A percentile compares a stretch with the other conserved stretches of the same genome.
Evolutionary conservation across 37 sponge, comb jelly and placozoan species (phyloP).

Genomic region (Halichondria panicea): DNA sequence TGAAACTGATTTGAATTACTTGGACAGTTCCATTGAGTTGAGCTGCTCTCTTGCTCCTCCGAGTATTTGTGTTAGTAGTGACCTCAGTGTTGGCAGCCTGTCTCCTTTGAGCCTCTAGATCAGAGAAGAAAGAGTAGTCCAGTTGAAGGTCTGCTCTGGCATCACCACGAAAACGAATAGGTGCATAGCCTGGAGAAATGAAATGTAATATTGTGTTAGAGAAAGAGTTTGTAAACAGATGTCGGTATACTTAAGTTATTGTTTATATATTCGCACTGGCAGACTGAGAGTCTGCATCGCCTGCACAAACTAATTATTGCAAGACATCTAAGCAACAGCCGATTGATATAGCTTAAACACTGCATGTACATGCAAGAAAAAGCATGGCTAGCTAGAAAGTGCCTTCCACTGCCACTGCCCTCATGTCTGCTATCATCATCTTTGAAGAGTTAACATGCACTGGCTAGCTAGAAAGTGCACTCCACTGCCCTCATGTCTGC

Average conservation of each 20-base stretch:
- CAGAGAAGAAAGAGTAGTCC: constrained; percentile 33
- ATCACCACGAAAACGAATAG: constrained; percentile 23
- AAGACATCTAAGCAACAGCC: no score
- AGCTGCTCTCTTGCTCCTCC: constrained; percentile 2
- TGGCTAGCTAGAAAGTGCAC: no score
- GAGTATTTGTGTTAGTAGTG: not conserved
- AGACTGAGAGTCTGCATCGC: no score
- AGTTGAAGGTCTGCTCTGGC: not conserved
- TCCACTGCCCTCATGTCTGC: no score
- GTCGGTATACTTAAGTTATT: not conserved
- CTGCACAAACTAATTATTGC: no score
- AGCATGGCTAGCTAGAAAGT: no score
- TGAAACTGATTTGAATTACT: constrained; percentile 29
- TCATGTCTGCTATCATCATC: no score
- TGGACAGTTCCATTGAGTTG: constrained; percentile 7
- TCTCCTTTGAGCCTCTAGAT: not conserved
- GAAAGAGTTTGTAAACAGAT: constrained; percentile 5
- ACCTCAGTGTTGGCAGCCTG: not conserved
- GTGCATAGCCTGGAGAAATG: constrained; percentile 44
- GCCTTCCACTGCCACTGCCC: no score
- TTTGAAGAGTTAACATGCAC: no score
- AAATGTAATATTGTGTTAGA: constrained; percentile 9
- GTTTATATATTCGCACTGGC: constrained; percentile 3
- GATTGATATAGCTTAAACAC: no score
- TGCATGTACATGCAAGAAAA: no score